Evolutionary conservation across 2,888 invertebrate genomes (phyloP).

Genomic region (Apotomis betuletana): DNA sequence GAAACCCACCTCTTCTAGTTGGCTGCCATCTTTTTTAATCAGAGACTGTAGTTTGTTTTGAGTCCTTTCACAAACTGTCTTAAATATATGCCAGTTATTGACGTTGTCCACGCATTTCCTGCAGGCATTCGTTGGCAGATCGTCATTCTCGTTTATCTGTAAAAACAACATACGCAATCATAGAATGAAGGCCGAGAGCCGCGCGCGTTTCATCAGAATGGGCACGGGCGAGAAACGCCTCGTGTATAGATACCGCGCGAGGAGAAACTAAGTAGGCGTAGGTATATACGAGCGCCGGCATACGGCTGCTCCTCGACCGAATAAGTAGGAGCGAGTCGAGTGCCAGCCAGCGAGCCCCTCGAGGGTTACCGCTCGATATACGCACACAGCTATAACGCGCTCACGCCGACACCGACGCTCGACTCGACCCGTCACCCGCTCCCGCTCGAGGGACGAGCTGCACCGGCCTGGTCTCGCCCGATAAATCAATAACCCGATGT

Average conservation of each 20-base stretch:
- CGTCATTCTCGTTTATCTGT: slow-evolving; percentile 86
- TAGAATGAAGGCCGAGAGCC: slow-evolving; percentile 69
- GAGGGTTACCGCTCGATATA: slow-evolving; percentile 83
- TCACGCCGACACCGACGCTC: slow-evolving; percentile 80
- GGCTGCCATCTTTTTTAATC: slow-evolving; percentile 80
- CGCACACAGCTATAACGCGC: slow-evolving; percentile 75
- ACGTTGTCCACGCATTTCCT: slow-evolving; percentile 85
- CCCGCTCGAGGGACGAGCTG: slow-evolving; percentile 70
- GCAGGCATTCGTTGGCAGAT: slow-evolving; percentile 86
- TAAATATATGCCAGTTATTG: slow-evolving; percentile 87
- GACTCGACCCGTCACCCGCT: slow-evolving; percentile 64
- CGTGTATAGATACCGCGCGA: slow-evolving; percentile 73
- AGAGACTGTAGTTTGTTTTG: slow-evolving; percentile 86
- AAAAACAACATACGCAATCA: slow-evolving; percentile 79
- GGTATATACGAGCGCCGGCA: slow-evolving; percentile 73
- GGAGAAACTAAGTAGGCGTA: slow-evolving; percentile 82
- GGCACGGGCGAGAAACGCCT: slow-evolving; percentile 76
- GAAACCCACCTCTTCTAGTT: slow-evolving; percentile 80
- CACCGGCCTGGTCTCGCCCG: slow-evolving; percentile 78
- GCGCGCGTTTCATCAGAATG: slow-evolving; percentile 78
- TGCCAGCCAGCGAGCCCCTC: slow-evolving; percentile 80
- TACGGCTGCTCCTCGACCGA: slow-evolving; percentile 79
- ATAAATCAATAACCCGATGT: slow-evolving; percentile 80
- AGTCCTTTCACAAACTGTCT: slow-evolving; percentile 85
- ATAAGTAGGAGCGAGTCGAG: slow-evolving; percentile 82